phyloP scores from a whole-genome alignment of 2,888 invertebrate genomes.

The Dryocosmus kuriphilus region DNA sequence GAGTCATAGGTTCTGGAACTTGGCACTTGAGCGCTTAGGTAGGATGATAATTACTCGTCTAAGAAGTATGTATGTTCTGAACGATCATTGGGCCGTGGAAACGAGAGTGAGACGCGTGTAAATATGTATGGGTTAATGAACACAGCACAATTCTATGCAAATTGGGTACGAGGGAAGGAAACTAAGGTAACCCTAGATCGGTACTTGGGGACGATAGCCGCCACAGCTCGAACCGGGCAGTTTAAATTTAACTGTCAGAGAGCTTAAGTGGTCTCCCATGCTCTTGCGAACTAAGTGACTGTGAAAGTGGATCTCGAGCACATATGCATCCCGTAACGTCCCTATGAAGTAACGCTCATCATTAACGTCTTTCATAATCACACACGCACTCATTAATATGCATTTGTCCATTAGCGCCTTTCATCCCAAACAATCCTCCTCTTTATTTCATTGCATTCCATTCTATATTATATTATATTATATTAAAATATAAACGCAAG shows the following conservation, averaged over 20 bases:
- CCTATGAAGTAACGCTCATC: constrained; percentile 43
- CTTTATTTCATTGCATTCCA: background rate
- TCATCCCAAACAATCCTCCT: background rate
- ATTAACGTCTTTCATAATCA: constrained; percentile 38
- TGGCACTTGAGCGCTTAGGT: background rate
- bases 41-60: constrained; percentile 29
- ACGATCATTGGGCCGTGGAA: constrained; percentile 20
- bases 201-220: constrained; percentile 58
- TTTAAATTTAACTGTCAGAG: constrained; percentile 71
- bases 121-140: constrained; percentile 64
- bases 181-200: constrained; percentile 63
- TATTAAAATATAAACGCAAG: too few relatives aligned
- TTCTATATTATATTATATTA: background rate
- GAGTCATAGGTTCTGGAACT: background rate
- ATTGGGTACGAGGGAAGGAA: constrained; percentile 56
- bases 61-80: constrained; percentile 11
- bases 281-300: constrained; percentile 65
- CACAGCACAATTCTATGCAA: constrained; percentile 62
- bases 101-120: constrained; percentile 36
- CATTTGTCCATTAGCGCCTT: constrained; percentile 31
- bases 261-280: constrained; percentile 65
- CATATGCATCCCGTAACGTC: constrained; percentile 42
- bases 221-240: constrained; percentile 58
- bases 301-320: constrained; percentile 62
- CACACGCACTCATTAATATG: constrained; percentile 39